Evolutionary conservation across 2,888 invertebrate genomes (phyloP), one percentile per base, ranked within the genome.

Genomic region (Oegoconia quadripuncta): DNA sequence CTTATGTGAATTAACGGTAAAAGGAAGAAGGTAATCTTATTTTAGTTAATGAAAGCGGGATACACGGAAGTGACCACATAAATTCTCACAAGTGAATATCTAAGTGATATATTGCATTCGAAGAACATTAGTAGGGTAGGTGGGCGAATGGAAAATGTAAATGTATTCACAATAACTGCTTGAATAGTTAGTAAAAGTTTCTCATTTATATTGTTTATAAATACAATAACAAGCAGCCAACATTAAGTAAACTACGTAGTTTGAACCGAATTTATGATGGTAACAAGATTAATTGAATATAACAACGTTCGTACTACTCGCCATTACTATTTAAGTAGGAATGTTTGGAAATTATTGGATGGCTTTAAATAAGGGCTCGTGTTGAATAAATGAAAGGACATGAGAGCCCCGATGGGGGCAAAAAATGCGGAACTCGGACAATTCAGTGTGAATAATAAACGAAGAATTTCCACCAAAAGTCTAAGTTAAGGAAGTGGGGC

Each of bases 371-470:
- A 74, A 70, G 53, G 50, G 57, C 60, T 63, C 58, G 51, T 50
- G 59, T 54, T 81, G 74, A 80, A 81, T 79, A 78, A 79, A 72
- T 75, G 66, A 82, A 69, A 69, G 54, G 67, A 63, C 68, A 70
- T 68, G 69, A 70, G 64, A 70, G 70, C 50, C 64, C 70, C 67
- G 48, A 50, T 52, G 68, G 70, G n/a, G 70, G 65, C 60, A 68
- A 74, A 80, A 78, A 77, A 74, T 59, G 61, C 70, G 65, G 63
- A 73, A 70, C 62, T 69, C 60, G 64, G 64, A 70, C 77, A 79
- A 80, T 78, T 77, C 71, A 64, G 64, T 63, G 71, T 81, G 74
- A 83, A 83, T 82, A 80, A 82, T 80, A 74, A 81, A 83, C 69
- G 72, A 71, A 68, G 64, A 74, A 70, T 69, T 72, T 74, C 51